Base-by-base conservation (phyloP, 2,888 invertebrate species). In the Agrenia bidenticulata region DNA sequence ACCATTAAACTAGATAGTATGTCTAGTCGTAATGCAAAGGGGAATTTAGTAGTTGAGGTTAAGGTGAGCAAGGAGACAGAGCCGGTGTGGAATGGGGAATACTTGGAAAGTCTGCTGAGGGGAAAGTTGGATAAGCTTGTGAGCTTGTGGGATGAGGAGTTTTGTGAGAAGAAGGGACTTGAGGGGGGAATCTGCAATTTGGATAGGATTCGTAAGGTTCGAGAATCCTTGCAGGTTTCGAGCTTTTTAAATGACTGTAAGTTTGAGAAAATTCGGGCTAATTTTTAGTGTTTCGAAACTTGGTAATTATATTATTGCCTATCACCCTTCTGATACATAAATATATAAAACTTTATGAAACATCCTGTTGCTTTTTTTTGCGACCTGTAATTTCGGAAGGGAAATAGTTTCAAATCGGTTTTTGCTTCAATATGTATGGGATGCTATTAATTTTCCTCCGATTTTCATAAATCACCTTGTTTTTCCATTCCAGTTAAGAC, bases 101-200 rank as follows among this genome's bases (percentile, higher is more conserved):
- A 19, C 45, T 45, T 45, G 45, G 21, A 7, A 45, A 45, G 7
- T 45, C 4, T 4, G 21, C 21, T 45, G 4, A 15, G 45, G 45
- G 21, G 45, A 45, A 45, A 45, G 45, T 45, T 45, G 45, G 32
- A 45, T 45, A 45, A 45, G 21, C 7, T 45, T 4, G 45, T 45
- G 45, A 45, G 15, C 4, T 4, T 4, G 5, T 32, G 32, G 4
- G 32, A 7, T 32, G 32, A 32, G 32, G 32, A 32, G 11, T n/a
- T n/a, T n/a, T 32, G 32, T 4, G 45, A 45, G 21, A 45, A 15
- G 7, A 4, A 21, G n/a, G 17, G 21, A 45, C 45, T 45, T 7
- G 15, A 45, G 15, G 21, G 17, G n/a, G 45, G 4, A 15, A 45
- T 9, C 4, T 45, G 45, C 45, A 45, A 45, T 21, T n/a, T 45